Evolutionary conservation across 2,888 invertebrate species (phyloP).

Genomic region (Tanypteryx hageni): DNA sequence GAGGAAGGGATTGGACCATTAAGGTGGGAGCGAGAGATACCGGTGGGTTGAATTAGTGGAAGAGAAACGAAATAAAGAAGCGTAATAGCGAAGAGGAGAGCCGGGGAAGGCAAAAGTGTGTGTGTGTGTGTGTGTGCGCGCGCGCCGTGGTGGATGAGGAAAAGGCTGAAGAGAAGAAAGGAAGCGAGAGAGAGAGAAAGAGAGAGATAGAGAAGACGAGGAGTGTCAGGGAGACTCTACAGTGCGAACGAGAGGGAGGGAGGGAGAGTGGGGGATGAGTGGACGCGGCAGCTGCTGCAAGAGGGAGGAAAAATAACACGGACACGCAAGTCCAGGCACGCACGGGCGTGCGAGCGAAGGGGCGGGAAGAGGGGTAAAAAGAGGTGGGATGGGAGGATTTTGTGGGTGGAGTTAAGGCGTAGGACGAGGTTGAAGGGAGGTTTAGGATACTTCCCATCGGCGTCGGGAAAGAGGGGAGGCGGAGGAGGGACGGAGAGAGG

Average conservation of each 20-base stretch:
- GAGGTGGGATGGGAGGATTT: neutral
- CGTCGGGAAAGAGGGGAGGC: neutral
- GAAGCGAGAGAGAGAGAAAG: neutral
- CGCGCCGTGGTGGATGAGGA: neutral
- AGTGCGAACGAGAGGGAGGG: neutral
- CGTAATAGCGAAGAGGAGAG: neutral
- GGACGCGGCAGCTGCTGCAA: constrained; percentile 43
- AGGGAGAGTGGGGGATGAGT: neutral
- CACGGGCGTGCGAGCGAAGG: neutral
- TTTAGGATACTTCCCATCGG: neutral
- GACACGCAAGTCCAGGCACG: constrained; percentile 61
- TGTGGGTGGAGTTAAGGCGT: neutral
- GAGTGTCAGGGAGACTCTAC: neutral
- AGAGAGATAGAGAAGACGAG: neutral
- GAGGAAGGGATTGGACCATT: neutral
- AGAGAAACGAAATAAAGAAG: neutral
- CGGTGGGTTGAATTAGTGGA: neutral
- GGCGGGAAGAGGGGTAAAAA: neutral
- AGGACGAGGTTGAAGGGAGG: neutral
- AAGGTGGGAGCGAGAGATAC: neutral
- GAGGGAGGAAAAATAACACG: constrained; percentile 2
- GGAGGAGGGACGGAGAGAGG: neutral
- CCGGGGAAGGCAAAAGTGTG: neutral
- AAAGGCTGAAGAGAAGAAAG: neutral
- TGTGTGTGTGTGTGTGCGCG: too few species aligned